A percentile compares a stretch with the other conserved stretches of the same genome.
Conservation (phyloP, 2,797 vertebrate genomes). For the Jordanella pulchra region DNA sequence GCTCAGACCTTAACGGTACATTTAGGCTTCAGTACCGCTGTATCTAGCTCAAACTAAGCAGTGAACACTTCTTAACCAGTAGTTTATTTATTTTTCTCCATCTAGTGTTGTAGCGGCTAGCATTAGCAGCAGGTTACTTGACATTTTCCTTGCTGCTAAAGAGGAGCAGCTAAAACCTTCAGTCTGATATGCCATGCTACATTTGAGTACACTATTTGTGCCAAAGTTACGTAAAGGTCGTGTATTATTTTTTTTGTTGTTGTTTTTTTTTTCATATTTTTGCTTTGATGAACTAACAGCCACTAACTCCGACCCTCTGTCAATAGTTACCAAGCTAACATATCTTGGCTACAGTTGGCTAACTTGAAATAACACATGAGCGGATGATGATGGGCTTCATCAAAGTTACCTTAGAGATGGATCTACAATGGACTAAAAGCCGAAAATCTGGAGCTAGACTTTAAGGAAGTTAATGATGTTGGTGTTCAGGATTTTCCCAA, state of each 20-base stretch:
- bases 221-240: slow-evolving; percentile 7
- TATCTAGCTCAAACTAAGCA: background rate
- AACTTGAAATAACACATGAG: slow-evolving; percentile 27
- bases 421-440: slow-evolving; percentile 12
- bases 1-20: slow-evolving; percentile 11
- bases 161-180: slow-evolving; percentile 33
- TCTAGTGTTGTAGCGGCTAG: slow-evolving; percentile 33
- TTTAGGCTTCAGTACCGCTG: background rate
- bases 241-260: background rate
- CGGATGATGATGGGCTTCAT: background rate
- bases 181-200: background rate
- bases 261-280: background rate
- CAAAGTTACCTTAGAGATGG: background rate
- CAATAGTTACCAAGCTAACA: slow-evolving; percentile 19
- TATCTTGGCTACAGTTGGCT: slow-evolving; percentile 36
- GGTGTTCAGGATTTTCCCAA: background rate
- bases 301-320: background rate
- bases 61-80: background rate
- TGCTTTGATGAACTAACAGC: background rate
- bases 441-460: slow-evolving; percentile 47
- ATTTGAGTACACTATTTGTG: background rate
- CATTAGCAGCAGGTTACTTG: slow-evolving; percentile 41
- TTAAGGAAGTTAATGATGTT: slow-evolving; percentile 17
- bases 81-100: background rate
- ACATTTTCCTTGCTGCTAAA: slow-evolving; percentile 27